Conservation (phyloP, 2,888 invertebrate genomes). For the Zygothrica quintamaculata region DNA sequence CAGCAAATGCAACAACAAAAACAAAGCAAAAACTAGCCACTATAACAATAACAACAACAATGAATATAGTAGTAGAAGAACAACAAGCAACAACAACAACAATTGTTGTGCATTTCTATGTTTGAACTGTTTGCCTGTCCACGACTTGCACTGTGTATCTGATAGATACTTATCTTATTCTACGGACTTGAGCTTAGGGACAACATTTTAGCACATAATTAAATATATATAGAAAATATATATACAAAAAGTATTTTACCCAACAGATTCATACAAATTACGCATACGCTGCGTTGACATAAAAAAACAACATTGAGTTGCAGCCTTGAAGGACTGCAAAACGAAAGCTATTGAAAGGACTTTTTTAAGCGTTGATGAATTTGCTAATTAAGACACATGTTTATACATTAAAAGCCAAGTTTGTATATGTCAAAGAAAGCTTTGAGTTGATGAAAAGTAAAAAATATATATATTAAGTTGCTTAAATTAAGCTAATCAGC, state of each 20-base stretch:
- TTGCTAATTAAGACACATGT: no score
- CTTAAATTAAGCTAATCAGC: no score
- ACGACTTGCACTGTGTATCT: slow-evolving; percentile 58
- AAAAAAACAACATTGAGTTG: background rate
- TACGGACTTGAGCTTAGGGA: slow-evolving; percentile 33
- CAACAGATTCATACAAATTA: slow-evolving; percentile 35
- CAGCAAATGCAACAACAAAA: slow-evolving; percentile 26
- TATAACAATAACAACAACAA: slow-evolving; percentile 32
- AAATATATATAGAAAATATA: no score
- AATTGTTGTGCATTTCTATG: no score
- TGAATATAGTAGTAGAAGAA: no score
- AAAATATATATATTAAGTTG: no score
- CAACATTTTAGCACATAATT: slow-evolving; percentile 45
- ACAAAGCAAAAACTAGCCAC: slow-evolving; percentile 54
- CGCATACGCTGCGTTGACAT: slow-evolving; percentile 46
- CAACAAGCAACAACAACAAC: slow-evolving; percentile 40
- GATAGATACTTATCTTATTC: slow-evolving; percentile 40
- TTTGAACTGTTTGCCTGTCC: slow-evolving; percentile 37
- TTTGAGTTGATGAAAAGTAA: no score
- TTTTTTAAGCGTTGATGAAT: no score
- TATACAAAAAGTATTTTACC: slow-evolving; percentile 34
- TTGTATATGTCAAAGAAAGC: no score
- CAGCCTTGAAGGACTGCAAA: no score
- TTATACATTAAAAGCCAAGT: no score
- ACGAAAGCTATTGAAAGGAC: no score